These are phyloP conservation scores for Centropus unirufus DNA, from an alignment of 2,113 vertebrate genomes.

Conservation along the genomic window DNA sequence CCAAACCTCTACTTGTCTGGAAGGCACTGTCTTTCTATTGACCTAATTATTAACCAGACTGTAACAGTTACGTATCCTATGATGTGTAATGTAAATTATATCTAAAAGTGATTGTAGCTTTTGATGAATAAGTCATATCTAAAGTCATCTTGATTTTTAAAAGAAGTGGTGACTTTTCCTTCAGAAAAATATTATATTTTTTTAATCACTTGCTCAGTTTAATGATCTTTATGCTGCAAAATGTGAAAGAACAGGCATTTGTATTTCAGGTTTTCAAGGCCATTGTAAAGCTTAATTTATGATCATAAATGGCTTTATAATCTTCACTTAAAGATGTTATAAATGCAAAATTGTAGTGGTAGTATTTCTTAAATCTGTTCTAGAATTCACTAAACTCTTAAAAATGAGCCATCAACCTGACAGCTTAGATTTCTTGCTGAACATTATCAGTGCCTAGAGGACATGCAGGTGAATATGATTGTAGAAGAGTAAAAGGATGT, in stretches of 20 bases:
- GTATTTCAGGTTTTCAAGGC: not conserved
- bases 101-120: constrained; percentile 21
- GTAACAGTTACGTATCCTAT: constrained; percentile 15
- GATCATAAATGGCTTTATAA: not conserved
- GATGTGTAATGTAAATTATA: constrained; percentile 17
- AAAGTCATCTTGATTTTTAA: constrained; percentile 8
- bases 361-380: not conserved
- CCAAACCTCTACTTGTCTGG: constrained; percentile 25
- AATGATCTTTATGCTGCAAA: not conserved
- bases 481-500: not conserved
- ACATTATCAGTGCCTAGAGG: not conserved
- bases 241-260: not conserved
- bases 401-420: not conserved
- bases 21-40: constrained; percentile 30
- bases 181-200: not conserved
- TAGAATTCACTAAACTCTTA: not conserved
- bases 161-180: not conserved
- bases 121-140: constrained; percentile 51
- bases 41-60: constrained; percentile 66
- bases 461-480: not conserved
- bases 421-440: not conserved
- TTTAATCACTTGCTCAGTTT: not conserved
- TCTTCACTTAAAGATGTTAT: not conserved
- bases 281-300: not conserved
- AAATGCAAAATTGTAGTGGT: not conserved